Base-by-base conservation (phyloP, 2,888 invertebrate genomes). In the Eilema sororculum region DNA sequence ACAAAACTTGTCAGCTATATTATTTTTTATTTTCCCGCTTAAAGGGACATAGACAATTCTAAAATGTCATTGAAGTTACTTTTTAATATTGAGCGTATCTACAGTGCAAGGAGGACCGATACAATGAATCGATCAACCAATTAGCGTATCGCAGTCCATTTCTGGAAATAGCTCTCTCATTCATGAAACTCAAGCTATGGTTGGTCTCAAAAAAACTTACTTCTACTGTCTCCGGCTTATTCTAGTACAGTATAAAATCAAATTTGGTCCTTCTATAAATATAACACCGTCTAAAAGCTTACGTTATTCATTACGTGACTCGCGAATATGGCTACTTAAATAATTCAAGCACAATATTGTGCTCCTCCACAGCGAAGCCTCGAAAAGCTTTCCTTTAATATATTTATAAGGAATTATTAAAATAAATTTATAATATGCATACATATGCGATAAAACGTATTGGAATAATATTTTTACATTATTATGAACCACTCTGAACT, bases 231-330 rank as follows among this genome's bases (percentile, higher is more conserved):
- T 69, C 16, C 0, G 57, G 6, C n/a, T 62, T 33, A 64, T 63
- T 52, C 22, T 46, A 59, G 4, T 62, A 70, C 10, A 62, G 3
- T 37, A 25, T 52, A 52, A 60, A 20, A 70, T 37, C 8, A 77
- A 71, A 75, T 80, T 82, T 80, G 80, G 82, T 80, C 72, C 72
- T 71, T 82, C 77, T 70, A 67, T 74, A 75, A 69, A 63, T 72
- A 72, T 68, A 77, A 77, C 67, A 71, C 72, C 52, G 12, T 57
- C 61, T 33, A 52, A 59, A n/a, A n/a, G n/a, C n/a, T n/a, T 68
- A 52, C 25, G 62, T 28, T 62, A 62, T 28, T 46, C 65, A 69
- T 63, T 75, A 75, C 69, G 76, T 82, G 82, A 82, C 83, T 80
- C 71, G 67, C 73, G 33, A 30, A 63, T 80, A 80, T 82, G 83